phyloP scores from a whole-genome alignment of 2,888 invertebrate genomes.

The Dugesia japonica region DNA sequence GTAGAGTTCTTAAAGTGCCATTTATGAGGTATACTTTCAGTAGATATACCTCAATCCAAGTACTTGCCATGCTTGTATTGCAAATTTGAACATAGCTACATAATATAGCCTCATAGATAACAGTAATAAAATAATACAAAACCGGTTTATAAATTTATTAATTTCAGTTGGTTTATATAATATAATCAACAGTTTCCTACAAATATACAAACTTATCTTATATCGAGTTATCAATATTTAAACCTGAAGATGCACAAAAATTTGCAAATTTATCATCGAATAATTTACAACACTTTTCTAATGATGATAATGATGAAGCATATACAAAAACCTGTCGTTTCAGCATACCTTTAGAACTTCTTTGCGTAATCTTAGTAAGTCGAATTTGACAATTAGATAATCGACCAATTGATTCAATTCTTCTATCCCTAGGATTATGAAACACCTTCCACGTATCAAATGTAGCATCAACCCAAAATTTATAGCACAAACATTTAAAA shows the following conservation, averaged over 20 bases:
- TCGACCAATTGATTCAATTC: slow-evolving; percentile 27
- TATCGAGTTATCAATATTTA: not conserved
- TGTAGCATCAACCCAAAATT: slow-evolving; percentile 27
- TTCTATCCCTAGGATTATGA: slow-evolving; percentile 28
- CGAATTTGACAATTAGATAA: slow-evolving; percentile 25
- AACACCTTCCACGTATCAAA: slow-evolving; percentile 27
- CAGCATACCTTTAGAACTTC: slow-evolving; percentile 27
- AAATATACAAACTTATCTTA: not conserved
- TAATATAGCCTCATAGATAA: no score
- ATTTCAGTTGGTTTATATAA: no score
- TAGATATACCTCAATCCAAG: no score
- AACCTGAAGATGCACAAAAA: slow-evolving; percentile 30
- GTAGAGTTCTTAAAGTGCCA: no score
- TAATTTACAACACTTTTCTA: slow-evolving; percentile 32
- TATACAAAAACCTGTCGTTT: slow-evolving; percentile 31
- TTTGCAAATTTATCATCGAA: slow-evolving; percentile 30
- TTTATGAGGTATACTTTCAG: no score
- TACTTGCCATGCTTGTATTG: no score
- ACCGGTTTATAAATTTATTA: no score
- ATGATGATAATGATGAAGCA: slow-evolving; percentile 21
- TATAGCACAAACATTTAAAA: slow-evolving; percentile 27
- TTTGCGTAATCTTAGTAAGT: slow-evolving; percentile 16
- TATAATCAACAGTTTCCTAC: slow-evolving; percentile 8
- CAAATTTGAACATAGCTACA: no score
- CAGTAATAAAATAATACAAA: no score